phyloP scores from a whole-genome alignment of 2,113 vertebrate species.

The Cynoglossus semilaevis region DNA sequence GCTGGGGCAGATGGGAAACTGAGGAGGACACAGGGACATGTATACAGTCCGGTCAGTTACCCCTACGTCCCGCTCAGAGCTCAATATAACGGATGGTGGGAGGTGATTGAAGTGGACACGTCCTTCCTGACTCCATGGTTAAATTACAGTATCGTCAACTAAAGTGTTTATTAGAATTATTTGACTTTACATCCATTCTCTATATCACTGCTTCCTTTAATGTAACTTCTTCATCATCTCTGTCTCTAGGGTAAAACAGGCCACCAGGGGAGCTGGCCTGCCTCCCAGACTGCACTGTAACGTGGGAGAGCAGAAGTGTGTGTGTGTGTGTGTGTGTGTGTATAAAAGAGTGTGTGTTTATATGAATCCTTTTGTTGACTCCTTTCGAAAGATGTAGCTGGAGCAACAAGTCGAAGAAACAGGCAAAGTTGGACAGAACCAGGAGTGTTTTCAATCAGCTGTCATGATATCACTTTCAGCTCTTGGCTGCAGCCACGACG shows the following conservation, averaged over 20 bases:
- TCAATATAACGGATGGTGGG: background rate
- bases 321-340: constrained; percentile 11
- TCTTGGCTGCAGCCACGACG: constrained; percentile 9
- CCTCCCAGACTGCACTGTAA: constrained; percentile 69
- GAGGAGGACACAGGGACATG: constrained; percentile 4
- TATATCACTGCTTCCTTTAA: constrained; percentile 7
- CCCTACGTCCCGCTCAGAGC: constrained; percentile 8
- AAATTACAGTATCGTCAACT: constrained; percentile 12
- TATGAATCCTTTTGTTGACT: constrained; percentile 16
- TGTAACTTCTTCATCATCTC: constrained; percentile 32
- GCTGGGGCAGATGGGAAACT: constrained; percentile 14
- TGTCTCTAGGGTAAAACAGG: constrained; percentile 31
- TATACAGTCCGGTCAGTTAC: constrained; percentile 10
- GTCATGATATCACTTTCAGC: constrained; percentile 37
- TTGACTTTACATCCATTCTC: constrained; percentile 6
- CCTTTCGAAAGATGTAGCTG: constrained; percentile 7
- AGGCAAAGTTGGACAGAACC: constrained; percentile 6
- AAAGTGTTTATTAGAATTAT: constrained; percentile 34
- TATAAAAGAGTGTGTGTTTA: constrained; percentile 14
- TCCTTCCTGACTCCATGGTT: constrained; percentile 7
- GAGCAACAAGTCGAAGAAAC: constrained; percentile 7
- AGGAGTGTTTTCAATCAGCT: constrained; percentile 53
- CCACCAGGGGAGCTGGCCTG: constrained; percentile 48
- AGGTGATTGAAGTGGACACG: constrained; percentile 27
- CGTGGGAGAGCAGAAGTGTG: constrained; percentile 43